Base-by-base conservation (phyloP, 2,113 vertebrate genomes). In the Hydrochoerus hydrochaeris region DNA sequence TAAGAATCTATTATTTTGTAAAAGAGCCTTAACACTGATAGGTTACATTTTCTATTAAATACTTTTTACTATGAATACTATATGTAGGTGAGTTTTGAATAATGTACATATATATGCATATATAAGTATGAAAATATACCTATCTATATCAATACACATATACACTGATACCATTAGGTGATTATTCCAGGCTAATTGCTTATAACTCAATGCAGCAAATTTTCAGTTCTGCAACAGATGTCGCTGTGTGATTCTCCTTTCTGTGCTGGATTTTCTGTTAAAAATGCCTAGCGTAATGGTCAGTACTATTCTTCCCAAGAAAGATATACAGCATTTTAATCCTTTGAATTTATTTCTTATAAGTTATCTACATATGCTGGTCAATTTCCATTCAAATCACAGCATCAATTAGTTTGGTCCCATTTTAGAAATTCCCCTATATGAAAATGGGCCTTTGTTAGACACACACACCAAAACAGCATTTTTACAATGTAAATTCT, bases 151-250 rank as follows among this genome's bases (percentile, higher is more conserved):
- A 67, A 28, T 54, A 78, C 38, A 88, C 41, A 96, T 16, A 89
- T 8, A 88, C 67, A 26, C 52, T 85, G 46, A 26, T 44, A 82
- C 41, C 7, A 94, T 75, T 95, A 98, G 92, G 91, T 77, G 38
- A n/a, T 49, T 41, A 69, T 57, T 69, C 7, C 84, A 22, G 69
- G 87, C 94, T 94, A 97, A 98, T 95, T 97, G 5, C 19, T 77
- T 62, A 8, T 30, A 52, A 93, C n/a, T 83, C 88, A 3, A 26
- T 95, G 28, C 0, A 63, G 95, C 88, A 94, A 97, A 82, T 81
- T 96, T 38, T 95, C 46, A 30, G 10, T 97, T 80, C 95, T 7
- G 98, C 98, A 97, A 97, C 95, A 97, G 32, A 69, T 94, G 90
- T 46, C 77, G 62, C 96, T 85, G 90, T 19, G 95, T 49, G 44